Percentiles rank a stretch among this genome's conserved stretches.
phyloP scores from a whole-genome alignment of 2,888 invertebrate genomes.

The Lepidocyrtinus sp. region DNA sequence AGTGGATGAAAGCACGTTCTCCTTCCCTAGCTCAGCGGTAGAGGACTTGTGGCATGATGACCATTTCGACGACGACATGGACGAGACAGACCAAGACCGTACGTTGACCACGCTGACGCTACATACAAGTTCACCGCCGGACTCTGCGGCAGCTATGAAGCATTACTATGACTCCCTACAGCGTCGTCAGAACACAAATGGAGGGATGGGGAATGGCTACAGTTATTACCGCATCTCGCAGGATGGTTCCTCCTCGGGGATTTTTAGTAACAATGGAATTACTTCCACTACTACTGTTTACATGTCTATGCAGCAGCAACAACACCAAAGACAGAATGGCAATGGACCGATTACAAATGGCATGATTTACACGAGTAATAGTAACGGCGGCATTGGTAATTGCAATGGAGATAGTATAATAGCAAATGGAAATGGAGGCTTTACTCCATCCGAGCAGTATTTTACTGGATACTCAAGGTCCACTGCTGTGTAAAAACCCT shows the following conservation, averaged over 20 bases:
- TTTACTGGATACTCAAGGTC: conserved; percentile 61
- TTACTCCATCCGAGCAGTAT: conserved; percentile 34
- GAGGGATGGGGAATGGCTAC: too few relatives aligned
- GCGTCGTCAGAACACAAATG: too few relatives aligned
- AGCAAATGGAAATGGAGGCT: conserved; percentile 58
- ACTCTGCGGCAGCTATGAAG: conserved; percentile 46
- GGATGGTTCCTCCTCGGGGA: conserved; percentile 41
- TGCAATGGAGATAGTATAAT: too few relatives aligned
- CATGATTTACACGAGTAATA: conserved; percentile 27
- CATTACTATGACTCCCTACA: conserved; percentile 9
- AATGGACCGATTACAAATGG: conserved; percentile 22
- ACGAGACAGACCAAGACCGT: conserved; percentile 59
- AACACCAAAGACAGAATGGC: conserved; percentile 5
- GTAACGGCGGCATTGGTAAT: conserved; percentile 28
- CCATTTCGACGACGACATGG: conserved; percentile 53
- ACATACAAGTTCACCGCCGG: conserved; percentile 48
- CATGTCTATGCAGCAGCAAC: background rate
- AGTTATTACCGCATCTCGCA: conserved; percentile 42
- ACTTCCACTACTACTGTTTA: background rate
- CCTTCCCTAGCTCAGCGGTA: conserved; percentile 58
- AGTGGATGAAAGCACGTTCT: conserved; percentile 67
- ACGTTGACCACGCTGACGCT: conserved; percentile 60
- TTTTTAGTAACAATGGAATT: conserved; percentile 34
- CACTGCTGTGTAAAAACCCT: conserved; percentile 59
- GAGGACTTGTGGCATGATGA: conserved; percentile 58